A percentile compares a stretch with the other conserved stretches of the same genome.
Evolutionary conservation across 2,888 invertebrate species (phyloP).

Genomic region (Eupithecia pulchellata): DNA sequence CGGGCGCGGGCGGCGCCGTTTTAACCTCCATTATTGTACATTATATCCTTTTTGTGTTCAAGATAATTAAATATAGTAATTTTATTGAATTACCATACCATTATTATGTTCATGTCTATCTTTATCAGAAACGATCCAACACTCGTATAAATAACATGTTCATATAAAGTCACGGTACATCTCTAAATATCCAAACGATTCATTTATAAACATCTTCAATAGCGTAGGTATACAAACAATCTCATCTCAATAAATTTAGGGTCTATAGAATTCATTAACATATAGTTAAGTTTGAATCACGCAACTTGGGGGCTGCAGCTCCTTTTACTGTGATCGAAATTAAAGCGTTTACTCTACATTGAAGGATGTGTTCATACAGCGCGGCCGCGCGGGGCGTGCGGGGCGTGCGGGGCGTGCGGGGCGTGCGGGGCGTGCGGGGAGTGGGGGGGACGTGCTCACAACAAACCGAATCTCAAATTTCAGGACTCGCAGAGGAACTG

Average conservation of each 20-base stretch:
- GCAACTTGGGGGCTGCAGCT: conserved; percentile 51
- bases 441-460: conserved; percentile 5
- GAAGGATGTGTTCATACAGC: conserved; percentile 43
- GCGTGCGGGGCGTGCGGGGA: no score
- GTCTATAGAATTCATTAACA: conserved; percentile 56
- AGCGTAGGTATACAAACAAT: conserved; percentile 52
- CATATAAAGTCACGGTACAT: conserved; percentile 16
- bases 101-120: conserved; percentile 32
- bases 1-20: conserved; percentile 50
- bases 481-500: conserved; percentile 52
- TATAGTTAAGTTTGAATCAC: conserved; percentile 58
- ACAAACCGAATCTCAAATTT: conserved; percentile 55
- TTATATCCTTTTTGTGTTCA: conserved; percentile 36
- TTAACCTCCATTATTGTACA: conserved; percentile 37
- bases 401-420: background rate
- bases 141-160: conserved; percentile 27
- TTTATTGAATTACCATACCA: conserved; percentile 29
- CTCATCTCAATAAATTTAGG: conserved; percentile 51
- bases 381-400: conserved; percentile 26
- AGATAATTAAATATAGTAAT: conserved; percentile 35
- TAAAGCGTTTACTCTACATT: conserved; percentile 41
- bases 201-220: conserved; percentile 42
- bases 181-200: conserved; percentile 25
- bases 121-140: conserved; percentile 26
- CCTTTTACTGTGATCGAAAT: conserved; percentile 45